Evolutionary conservation across 2,888 invertebrate genomes (phyloP).

Genomic region (Drosophila hawaiiensis): DNA sequence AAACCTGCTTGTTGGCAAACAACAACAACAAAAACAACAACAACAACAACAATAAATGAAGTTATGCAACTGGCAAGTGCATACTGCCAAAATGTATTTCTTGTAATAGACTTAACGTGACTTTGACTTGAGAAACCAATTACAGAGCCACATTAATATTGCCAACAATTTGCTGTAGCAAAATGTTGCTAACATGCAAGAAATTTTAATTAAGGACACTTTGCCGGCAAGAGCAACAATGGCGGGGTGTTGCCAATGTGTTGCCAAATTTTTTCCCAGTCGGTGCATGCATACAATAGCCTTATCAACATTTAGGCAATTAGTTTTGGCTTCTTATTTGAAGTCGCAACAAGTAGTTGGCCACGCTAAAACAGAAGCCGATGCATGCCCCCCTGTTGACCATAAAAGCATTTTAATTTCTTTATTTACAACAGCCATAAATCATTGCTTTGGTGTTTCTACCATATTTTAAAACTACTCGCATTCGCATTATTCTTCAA

Average conservation of each 20-base stretch:
- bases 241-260: constrained; percentile 22
- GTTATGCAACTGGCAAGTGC: constrained; percentile 49
- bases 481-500: constrained; percentile 59
- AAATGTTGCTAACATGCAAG: constrained; percentile 64
- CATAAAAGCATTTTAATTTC: constrained; percentile 81
- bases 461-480: constrained; percentile 73
- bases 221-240: constrained; percentile 17
- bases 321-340: constrained; percentile 58
- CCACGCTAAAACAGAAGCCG: constrained; percentile 52
- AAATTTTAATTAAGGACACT: constrained; percentile 76
- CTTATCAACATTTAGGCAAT: constrained; percentile 79
- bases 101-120: constrained; percentile 76
- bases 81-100: constrained; percentile 66
- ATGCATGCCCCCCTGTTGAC: constrained; percentile 41
- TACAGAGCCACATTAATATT: constrained; percentile 76
- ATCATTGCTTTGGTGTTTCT: constrained; percentile 71
- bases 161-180: constrained; percentile 60
- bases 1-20: constrained; percentile 47
- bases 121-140: constrained; percentile 77
- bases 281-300: constrained; percentile 52
- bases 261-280: not conserved
- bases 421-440: constrained; percentile 78
- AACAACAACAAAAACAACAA: constrained; percentile 13
- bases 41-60: constrained; percentile 28
- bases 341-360: constrained; percentile 22